These are phyloP conservation scores for Pollenia griseotomentosa DNA, from an alignment of 2,888 invertebrate genomes.

Conservation along the genomic window DNA sequence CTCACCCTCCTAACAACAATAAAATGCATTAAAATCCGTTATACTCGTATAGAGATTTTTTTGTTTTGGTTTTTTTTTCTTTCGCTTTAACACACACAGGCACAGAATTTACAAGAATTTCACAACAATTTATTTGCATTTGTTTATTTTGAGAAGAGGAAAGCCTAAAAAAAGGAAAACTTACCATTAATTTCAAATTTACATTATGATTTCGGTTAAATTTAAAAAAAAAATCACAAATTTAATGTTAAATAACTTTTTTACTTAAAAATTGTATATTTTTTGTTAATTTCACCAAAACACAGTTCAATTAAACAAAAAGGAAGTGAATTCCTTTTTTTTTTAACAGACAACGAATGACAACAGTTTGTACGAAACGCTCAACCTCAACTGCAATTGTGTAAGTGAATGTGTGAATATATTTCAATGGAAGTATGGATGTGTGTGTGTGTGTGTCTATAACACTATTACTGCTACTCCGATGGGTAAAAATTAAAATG, in stretches of 20 bases:
- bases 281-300: not conserved
- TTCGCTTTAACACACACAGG: slow-evolving; percentile 2
- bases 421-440: slow-evolving; percentile 7
- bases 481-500: slow-evolving; percentile 75
- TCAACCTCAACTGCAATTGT: slow-evolving; percentile 69
- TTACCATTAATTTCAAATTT: not conserved
- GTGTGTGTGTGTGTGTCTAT: slow-evolving; percentile 75
- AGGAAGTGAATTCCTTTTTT: slow-evolving; percentile 36
- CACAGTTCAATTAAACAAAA: not conserved
- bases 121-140: slow-evolving; percentile 41
- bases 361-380: slow-evolving; percentile 75
- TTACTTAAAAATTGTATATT: not conserved
- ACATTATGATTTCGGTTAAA: not conserved
- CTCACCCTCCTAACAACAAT: not conserved
- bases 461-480: slow-evolving; percentile 76
- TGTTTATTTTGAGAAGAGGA: not conserved
- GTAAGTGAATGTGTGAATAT: slow-evolving; percentile 45
- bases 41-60: not conserved
- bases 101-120: slow-evolving; percentile 45
- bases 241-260: not conserved
- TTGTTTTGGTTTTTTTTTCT: slow-evolving; percentile 16
- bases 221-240: not conserved
- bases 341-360: slow-evolving; percentile 53
- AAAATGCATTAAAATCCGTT: slow-evolving; percentile 1
- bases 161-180: not conserved